A percentile compares a stretch with the other conserved stretches of the same genome.
phyloP scores from a whole-genome alignment of 1,140 invertebrate species.

The Babylonia areolata region DNA sequence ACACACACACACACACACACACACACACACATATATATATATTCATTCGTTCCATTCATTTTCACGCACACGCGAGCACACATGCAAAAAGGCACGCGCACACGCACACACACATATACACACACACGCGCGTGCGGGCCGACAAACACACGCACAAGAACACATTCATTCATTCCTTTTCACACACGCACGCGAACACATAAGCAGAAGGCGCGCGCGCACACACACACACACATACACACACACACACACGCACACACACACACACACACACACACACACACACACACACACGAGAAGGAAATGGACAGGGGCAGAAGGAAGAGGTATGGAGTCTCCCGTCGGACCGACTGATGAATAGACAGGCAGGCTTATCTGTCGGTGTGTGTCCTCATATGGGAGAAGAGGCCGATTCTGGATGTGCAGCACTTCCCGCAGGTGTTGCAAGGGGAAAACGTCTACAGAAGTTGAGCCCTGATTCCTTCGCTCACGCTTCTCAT shows the following conservation, averaged over 20 bases:
- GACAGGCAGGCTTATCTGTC: too few relatives aligned
- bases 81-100: neutral
- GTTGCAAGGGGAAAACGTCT: too few relatives aligned
- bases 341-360: too few relatives aligned
- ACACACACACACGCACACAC: constrained; percentile 6
- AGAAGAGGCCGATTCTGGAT: too few relatives aligned
- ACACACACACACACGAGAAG: neutral
- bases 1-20: neutral
- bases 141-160: neutral
- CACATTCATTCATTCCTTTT: neutral
- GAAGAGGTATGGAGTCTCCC: too few relatives aligned
- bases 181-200: neutral
- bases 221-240: constrained; percentile 7
- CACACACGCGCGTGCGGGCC: neutral
- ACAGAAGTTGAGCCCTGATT: too few relatives aligned
- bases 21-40: neutral
- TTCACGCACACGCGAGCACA: neutral
- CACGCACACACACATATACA: neutral
- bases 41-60: neutral
- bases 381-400: too few relatives aligned
- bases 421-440: too few relatives aligned
- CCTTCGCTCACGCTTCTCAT: too few relatives aligned
- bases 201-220: neutral
- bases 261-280: neutral
- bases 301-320: too few relatives aligned